These are phyloP conservation scores for Stictonetta naevosa DNA, from an alignment of 2,113 vertebrate genomes.

Conservation along the genomic window DNA sequence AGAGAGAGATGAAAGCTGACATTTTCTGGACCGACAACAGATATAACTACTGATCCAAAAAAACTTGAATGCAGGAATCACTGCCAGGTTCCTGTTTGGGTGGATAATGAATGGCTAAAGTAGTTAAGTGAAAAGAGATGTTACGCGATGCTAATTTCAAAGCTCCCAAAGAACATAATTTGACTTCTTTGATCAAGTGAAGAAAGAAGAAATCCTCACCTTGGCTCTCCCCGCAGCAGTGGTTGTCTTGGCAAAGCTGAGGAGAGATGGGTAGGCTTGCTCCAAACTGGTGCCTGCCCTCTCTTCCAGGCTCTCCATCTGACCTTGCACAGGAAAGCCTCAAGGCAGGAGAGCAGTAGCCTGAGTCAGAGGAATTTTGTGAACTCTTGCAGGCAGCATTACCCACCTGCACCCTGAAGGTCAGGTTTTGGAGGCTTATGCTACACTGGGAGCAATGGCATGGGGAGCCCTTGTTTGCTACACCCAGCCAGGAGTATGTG, in stretches of 20 bases:
- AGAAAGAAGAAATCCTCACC: background rate
- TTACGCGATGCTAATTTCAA: background rate
- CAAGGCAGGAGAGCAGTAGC: background rate
- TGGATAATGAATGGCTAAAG: conserved; percentile 4
- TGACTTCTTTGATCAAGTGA: conserved; percentile 12
- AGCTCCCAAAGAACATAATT: background rate
- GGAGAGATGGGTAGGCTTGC: background rate
- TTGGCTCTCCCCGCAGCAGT: background rate
- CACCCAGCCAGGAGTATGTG: accelerated
- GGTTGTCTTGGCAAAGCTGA: background rate
- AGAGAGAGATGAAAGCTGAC: conserved; percentile 36
- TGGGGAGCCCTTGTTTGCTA: background rate
- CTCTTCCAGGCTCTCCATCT: background rate
- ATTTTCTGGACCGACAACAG: conserved; percentile 24
- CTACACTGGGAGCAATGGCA: background rate
- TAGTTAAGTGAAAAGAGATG: conserved; percentile 50
- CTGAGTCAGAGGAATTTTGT: background rate
- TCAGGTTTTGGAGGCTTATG: background rate
- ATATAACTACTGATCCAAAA: conserved; percentile 19
- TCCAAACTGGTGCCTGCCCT: background rate
- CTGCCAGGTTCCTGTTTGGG: conserved; percentile 38
- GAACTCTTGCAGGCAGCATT: background rate
- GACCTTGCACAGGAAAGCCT: background rate
- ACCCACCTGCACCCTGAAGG: background rate
- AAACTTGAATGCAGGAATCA: background rate